Conservation (phyloP, 2,113 vertebrate genomes). For the Synchiropus splendidus region DNA sequence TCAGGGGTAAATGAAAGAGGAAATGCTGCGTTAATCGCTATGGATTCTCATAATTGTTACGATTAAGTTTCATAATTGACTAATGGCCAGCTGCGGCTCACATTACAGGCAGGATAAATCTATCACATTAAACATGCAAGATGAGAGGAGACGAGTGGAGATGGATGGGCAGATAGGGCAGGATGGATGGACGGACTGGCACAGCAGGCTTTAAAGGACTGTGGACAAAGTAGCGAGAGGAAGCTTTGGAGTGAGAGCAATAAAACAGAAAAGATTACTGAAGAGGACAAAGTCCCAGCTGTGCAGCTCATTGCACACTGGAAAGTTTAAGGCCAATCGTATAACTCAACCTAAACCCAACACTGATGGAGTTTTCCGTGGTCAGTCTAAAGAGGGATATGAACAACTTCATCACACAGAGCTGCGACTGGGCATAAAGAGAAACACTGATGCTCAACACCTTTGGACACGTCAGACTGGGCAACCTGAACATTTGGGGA, state of each 20-base stretch:
- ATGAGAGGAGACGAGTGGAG: slow-evolving; percentile 57
- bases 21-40: slow-evolving; percentile 66
- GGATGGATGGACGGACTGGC: slow-evolving; percentile 16
- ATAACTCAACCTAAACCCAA: too few species aligned
- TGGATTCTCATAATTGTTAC: slow-evolving; percentile 68
- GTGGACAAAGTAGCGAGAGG: slow-evolving; percentile 6
- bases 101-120: slow-evolving; percentile 61
- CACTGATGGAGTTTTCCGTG: too few species aligned
- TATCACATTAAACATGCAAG: slow-evolving; percentile 60
- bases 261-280: too few species aligned
- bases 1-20: slow-evolving; percentile 64
- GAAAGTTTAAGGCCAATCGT: too few species aligned
- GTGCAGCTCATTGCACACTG: too few species aligned
- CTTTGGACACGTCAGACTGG: too few species aligned
- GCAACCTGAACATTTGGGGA: too few species aligned
- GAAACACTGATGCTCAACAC: too few species aligned
- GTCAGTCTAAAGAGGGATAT: too few species aligned
- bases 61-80: slow-evolving; percentile 69
- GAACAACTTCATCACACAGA: too few species aligned
- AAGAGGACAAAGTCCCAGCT: too few species aligned
- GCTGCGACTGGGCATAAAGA: too few species aligned
- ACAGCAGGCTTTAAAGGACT: slow-evolving; percentile 8
- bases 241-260: slow-evolving; percentile 8
- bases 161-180: slow-evolving; percentile 49
- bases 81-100: slow-evolving; percentile 66